Conservation (phyloP, 2,113 vertebrate species). For the Cephalopterus ornatus region DNA sequence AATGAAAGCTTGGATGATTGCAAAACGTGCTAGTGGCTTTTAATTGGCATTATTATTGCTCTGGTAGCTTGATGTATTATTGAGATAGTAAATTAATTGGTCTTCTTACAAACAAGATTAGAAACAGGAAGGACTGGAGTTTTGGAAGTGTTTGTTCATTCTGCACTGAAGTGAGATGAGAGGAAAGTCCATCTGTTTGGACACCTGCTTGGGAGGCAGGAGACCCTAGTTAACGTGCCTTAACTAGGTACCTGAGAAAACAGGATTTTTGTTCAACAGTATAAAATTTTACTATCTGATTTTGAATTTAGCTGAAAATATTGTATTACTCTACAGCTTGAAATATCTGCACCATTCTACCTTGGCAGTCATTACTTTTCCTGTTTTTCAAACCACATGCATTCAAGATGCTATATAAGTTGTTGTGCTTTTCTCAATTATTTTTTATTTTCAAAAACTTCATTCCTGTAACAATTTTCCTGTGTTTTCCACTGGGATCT, state of each 20-base stretch:
- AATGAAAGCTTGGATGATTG: neutral
- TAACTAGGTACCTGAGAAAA: neutral
- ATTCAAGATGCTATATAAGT: neutral
- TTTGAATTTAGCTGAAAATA: neutral
- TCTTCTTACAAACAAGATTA: neutral
- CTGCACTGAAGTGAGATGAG: neutral
- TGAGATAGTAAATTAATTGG: neutral
- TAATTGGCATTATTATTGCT: neutral
- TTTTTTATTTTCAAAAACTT: neutral
- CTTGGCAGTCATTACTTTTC: neutral
- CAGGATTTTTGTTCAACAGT: neutral
- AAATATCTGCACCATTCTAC: neutral
- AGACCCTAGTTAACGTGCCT: neutral
- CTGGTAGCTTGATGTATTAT: neutral
- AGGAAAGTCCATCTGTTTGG: neutral
- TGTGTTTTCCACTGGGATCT: neutral
- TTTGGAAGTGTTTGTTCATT: neutral
- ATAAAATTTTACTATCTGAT: neutral
- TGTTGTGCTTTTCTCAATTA: neutral
- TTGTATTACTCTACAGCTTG: neutral
- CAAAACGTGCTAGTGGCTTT: neutral
- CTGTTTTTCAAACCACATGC: neutral
- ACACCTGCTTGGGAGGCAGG: neutral
- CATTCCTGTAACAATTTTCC: too few relatives aligned
- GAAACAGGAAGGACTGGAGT: neutral